Conservation (phyloP, 2,113 vertebrate species). For the Irena cyanogastra region DNA sequence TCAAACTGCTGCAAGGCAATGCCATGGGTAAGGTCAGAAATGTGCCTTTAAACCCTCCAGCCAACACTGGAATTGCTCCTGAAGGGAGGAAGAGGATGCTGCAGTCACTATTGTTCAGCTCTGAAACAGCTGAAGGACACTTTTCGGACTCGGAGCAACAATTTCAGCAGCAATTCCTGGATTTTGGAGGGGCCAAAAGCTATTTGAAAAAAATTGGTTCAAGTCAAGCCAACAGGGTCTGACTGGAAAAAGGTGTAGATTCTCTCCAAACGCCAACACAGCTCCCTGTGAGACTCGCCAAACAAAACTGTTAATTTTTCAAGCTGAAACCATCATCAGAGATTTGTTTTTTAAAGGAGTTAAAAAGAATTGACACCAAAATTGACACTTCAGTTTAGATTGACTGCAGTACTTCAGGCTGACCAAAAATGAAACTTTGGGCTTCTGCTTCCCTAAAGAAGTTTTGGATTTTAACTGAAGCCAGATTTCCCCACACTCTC, state of each 20-base stretch:
- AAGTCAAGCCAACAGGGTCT: not conserved
- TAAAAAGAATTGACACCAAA: not conserved
- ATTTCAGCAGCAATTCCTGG: not conserved
- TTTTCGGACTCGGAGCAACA: not conserved
- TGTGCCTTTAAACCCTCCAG: not conserved
- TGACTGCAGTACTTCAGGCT: not conserved
- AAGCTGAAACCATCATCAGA: not conserved
- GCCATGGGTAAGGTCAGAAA: not conserved
- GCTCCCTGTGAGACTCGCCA: not conserved
- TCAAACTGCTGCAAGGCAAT: not conserved
- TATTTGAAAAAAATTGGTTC: not conserved
- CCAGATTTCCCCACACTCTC: slow-evolving; percentile 18
- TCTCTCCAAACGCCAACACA: not conserved
- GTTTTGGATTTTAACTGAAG: not conserved
- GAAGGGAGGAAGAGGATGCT: not conserved
- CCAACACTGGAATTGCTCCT: not conserved
- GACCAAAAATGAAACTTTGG: not conserved
- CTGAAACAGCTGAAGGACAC: not conserved
- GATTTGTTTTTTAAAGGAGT: not conserved
- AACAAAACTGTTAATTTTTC: not conserved
- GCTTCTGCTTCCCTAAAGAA: not conserved
- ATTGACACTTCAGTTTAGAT: not conserved
- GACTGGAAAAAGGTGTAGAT: not conserved
- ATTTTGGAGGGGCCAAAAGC: not conserved
- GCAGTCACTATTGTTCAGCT: not conserved